Base-by-base conservation (phyloP, 2,888 invertebrate species). In the Ectobius pallidus region DNA sequence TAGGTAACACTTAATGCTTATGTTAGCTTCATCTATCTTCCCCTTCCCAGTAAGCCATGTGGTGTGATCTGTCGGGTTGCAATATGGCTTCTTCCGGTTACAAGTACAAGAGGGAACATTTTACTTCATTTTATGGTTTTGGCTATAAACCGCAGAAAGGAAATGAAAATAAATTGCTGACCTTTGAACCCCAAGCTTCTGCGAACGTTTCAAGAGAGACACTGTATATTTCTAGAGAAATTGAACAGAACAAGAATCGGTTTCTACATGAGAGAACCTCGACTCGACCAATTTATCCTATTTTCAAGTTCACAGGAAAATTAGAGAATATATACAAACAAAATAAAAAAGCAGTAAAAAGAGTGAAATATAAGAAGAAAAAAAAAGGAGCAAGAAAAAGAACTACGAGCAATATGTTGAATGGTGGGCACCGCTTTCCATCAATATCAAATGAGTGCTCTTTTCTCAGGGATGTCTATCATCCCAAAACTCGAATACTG, bases 71-170 rank as follows among this genome's bases (percentile, higher is more conserved):
- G 42, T 22, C 22, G 22, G 20, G 14, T n/a, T 16, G 4, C 42
- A 65, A 65, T 44, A 44, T 22, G 65, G 65, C 42, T 65, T 65
- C 65, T 65, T 65, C 42, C 25, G 25, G 25, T 0, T 44, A 58
- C 58, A 58, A 25, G 20, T 9, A 4, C 30, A 27, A n/a, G n/a
- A n/a, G n/a, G 25, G 42, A n/a, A 42, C 27, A 42, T 65, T 44
- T 65, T 44, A 42, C n/a, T 25, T 25, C 65, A 25, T 44, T 65
- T 65, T 65, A 65, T 44, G 65, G 65, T 65, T 44, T 65, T 42
- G n/a, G 42, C 44, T 44, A 65, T 39, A 44, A 65, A 39, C 65
- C 20, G 65, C 30, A 44, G 65, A 25, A n/a, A 27, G 65, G 44
- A 27, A 44, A 65, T 44, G 39, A 65, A 65, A 65, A 65, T 44